Percentiles rank a stretch among this genome's conserved stretches.
Evolutionary conservation across 2,113 vertebrate species (phyloP).

Genomic region (Crocuta crocuta): DNA sequence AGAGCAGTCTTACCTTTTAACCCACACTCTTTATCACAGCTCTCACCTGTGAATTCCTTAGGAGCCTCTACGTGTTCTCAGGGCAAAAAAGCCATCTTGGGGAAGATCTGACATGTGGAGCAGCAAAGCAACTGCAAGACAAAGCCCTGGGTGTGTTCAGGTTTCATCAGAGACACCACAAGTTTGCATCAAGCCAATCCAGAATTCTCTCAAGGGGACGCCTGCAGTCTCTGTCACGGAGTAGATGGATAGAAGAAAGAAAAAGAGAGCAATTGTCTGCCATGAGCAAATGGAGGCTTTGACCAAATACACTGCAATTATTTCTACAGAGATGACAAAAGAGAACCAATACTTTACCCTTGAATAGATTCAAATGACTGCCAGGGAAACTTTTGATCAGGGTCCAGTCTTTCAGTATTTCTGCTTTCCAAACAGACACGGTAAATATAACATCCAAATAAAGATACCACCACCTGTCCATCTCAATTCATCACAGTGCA

Average conservation of each 20-base stretch:
- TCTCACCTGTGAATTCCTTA: background rate
- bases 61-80: background rate
- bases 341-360: background rate
- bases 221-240: background rate
- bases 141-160: background rate
- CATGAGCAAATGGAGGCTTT: background rate
- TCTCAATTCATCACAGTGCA: background rate
- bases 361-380: conserved; percentile 19
- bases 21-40: background rate
- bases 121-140: background rate
- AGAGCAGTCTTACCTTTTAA: background rate
- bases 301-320: background rate
- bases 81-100: background rate
- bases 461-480: background rate
- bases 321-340: conserved; percentile 38
- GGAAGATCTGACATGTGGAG: background rate
- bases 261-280: background rate
- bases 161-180: background rate
- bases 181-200: background rate
- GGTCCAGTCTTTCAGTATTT: background rate
- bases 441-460: background rate
- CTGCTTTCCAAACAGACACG: background rate
- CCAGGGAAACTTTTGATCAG: background rate
- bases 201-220: background rate
- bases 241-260: background rate